Conservation (phyloP, 2,113 vertebrate species). For the Oenanthe oenanthe region DNA sequence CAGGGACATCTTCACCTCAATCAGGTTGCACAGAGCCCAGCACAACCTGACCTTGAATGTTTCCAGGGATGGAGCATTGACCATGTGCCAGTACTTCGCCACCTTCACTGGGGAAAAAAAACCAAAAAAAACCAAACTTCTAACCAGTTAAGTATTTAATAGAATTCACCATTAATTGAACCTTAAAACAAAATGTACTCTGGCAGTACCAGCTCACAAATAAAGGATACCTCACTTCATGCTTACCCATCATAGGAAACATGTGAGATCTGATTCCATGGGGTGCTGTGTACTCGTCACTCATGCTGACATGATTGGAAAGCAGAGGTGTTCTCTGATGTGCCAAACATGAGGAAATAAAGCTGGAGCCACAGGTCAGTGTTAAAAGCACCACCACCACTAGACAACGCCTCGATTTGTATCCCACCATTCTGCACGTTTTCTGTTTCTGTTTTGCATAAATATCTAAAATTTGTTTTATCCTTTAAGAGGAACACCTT, state of each 20-base stretch:
- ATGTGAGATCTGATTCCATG: fast-evolving
- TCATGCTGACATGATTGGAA: neutral
- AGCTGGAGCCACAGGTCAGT: neutral
- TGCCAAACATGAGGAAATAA: neutral
- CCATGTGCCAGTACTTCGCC: neutral
- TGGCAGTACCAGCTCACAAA: neutral
- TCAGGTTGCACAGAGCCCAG: neutral
- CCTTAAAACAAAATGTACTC: neutral
- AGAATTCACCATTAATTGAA: neutral
- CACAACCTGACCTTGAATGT: neutral
- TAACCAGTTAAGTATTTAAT: neutral
- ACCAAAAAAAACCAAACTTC: neutral
- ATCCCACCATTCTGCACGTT: neutral
- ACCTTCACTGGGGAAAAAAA: neutral
- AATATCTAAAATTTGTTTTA: neutral
- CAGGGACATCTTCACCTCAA: neutral
- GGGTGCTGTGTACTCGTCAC: neutral
- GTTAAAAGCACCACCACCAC: neutral
- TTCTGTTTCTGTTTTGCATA: neutral
- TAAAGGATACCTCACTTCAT: neutral
- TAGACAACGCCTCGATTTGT: neutral
- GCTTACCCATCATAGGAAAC: neutral
- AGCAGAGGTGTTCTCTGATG: neutral
- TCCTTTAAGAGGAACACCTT: neutral
- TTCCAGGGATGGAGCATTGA: neutral